Conservation (phyloP, 2,797 vertebrate genomes). For the Clarias fuscus region DNA sequence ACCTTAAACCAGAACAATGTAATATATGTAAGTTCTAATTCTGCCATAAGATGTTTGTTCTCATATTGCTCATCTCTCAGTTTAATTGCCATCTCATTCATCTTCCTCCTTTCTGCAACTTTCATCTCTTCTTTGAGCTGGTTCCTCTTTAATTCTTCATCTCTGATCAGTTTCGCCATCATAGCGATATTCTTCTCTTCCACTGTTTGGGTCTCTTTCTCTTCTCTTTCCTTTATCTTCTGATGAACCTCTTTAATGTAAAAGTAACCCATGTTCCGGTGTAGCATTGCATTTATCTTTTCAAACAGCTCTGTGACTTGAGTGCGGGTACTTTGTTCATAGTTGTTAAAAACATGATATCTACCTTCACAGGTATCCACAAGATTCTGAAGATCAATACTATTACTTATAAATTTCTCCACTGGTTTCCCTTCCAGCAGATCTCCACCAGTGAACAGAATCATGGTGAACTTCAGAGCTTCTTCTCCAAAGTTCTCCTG, state of each 20-base stretch:
- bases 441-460: constrained; percentile 53
- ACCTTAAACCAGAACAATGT: neutral
- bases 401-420: constrained; percentile 33
- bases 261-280: constrained; percentile 7
- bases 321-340: neutral
- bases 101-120: neutral
- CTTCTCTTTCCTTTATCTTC: neutral
- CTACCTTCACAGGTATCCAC: constrained; percentile 17
- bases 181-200: neutral
- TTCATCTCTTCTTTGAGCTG: neutral
- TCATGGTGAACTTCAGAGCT: constrained; percentile 48
- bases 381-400: constrained; percentile 26
- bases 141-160: constrained; percentile 9
- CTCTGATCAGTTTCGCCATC: constrained; percentile 4
- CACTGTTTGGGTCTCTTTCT: neutral
- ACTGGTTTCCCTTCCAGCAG: constrained; percentile 20
- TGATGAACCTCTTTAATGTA: neutral
- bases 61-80: constrained; percentile 19
- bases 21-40: neutral
- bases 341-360: constrained; percentile 41
- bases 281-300: constrained; percentile 11
- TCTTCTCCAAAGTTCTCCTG: constrained; percentile 51
- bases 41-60: neutral
- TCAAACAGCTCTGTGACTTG: constrained; percentile 29
- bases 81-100: constrained; percentile 9